Percentiles rank a stretch among this genome's conserved stretches.
These are phyloP conservation scores for Spodoptera litura DNA, from an alignment of 1,140 invertebrate species.

Conservation along the genomic window DNA sequence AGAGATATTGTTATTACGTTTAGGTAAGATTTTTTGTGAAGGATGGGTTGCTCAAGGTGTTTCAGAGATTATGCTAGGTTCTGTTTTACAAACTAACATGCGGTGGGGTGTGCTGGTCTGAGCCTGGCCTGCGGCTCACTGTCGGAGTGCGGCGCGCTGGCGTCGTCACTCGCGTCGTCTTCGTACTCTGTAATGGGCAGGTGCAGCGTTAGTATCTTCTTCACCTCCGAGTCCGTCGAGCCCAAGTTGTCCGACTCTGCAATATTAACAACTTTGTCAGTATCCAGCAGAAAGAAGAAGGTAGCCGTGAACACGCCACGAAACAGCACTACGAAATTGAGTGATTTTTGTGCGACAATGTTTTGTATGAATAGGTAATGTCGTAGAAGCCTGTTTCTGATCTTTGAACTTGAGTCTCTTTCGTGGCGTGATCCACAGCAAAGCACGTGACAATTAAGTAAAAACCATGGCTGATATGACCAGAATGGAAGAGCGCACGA, in stretches of 20 bases:
- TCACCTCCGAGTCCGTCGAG: slow-evolving; percentile 94
- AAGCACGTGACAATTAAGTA: slow-evolving; percentile 33
- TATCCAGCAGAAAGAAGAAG: background rate
- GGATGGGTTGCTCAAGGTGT: no score
- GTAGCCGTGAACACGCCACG: slow-evolving; percentile 37
- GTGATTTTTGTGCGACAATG: background rate
- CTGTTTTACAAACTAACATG: slow-evolving; percentile 72
- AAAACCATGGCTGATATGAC: slow-evolving; percentile 36
- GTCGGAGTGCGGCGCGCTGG: slow-evolving; percentile 91
- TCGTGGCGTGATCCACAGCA: slow-evolving; percentile 30
- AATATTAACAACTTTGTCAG: slow-evolving; percentile 68
- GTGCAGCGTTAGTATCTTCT: slow-evolving; percentile 95
- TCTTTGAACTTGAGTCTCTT: background rate
- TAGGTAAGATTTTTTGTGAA: no score
- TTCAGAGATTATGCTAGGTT: no score
- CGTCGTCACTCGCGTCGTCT: slow-evolving; percentile 90
- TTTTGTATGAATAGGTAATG: background rate
- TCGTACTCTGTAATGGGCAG: slow-evolving; percentile 96
- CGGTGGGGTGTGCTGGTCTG: slow-evolving; percentile 84
- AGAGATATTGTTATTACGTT: no score
- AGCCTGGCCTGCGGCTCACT: slow-evolving; percentile 87
- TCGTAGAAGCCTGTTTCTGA: background rate
- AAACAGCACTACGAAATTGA: slow-evolving; percentile 17
- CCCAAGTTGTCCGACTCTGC: slow-evolving; percentile 94
- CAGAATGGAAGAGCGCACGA: slow-evolving; percentile 22